Evolutionary conservation across 1,140 invertebrate species (phyloP), one percentile per base, ranked within the genome.

Genomic region (Heliconius eleuchia): DNA sequence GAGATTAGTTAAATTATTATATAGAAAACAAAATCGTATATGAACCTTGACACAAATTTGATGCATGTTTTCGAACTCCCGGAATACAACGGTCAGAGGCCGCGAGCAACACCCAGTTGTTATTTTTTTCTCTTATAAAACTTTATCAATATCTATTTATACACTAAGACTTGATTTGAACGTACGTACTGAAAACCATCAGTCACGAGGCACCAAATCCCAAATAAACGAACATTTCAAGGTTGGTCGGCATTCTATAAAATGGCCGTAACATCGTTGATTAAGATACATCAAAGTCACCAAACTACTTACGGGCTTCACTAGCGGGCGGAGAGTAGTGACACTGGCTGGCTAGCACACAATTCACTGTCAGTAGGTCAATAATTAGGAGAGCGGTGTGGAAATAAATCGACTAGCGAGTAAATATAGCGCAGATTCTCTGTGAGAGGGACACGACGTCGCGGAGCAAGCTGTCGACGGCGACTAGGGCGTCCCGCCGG

Each of bases 191-290:
- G 76, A 78, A 74, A 85, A 71, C 76, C 73, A 83, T 84, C 80
- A 78, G 83, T 87, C 87, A 86, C 85, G 78, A 80, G 77, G 86
- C 87, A 86, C 88, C 86, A 86, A 88, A 85, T 46, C 88, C 88
- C 87, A 91, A 91, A 91, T 91, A 90, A 90, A 86, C 84, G 82
- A 85, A 83, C 82, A 82, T 89, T 85, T 90, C 91, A 91, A 93
- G 91, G 83, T 84, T 84, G 84, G 83, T 83, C 84, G 84, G 81
- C 83, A 88, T 89, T 86, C 83, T 87, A 89, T 91, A 92, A 91
- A 90, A 91, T 92, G 88, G 88, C 90, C 89, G 91, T 89, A 90
- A 88, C 86, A 85, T 82, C 84, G 80, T 79, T 88, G 83, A 88
- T 87, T 88, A 88, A 88, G 85, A 88, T 84, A 80, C 82, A 81